Base-by-base conservation (phyloP, 2,888 invertebrate species). In the Caprella mutica region DNA sequence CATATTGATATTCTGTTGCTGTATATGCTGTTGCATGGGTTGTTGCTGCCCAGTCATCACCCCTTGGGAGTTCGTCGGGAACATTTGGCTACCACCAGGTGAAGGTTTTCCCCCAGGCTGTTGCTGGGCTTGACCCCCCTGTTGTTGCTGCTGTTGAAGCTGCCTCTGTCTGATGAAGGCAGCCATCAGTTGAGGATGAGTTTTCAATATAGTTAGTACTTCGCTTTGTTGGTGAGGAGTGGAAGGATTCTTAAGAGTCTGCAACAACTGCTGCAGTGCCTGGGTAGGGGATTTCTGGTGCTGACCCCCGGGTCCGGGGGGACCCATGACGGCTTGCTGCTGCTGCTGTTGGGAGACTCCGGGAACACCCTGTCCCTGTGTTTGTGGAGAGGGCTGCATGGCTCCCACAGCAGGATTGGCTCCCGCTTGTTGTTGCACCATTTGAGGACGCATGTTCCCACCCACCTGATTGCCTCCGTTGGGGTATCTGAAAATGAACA, bases 121-220 rank as follows among this genome's bases (percentile, higher is more conserved):
- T 50, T 66, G 68, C 26, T 68, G 69, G 40, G 42, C 58, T 27
- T 55, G 61, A 53, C 58, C 60, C 67, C 26, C 67, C 64, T 17
- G 68, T 27, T 56, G 61, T 43, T 59, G 51, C 33, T 52, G 62
- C 26, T 66, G 66, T 38, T 64, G 65, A 46, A 62, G 58, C 55
- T 67, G 67, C 24, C 64, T 66, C 52, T 67, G 68, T 52, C 59
- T 59, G 23, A 64, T 65, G 42, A 65, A 61, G 46, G 64, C 58
- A 56, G 92, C 90, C 90, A 94, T 93, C 46, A 96, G 78, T 68
- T 88, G 89, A 39, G 94, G 94, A 76, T 93, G 91, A 66, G 86
- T 85, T 74, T 92, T 92, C 65, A 94, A 80, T 70, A 94, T 90
- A 69, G 85, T 83, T 64, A 93, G 77, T 61, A 89, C 83, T 74